These are phyloP conservation scores for Stegastes partitus DNA, from an alignment of 2,113 vertebrate species.

Conservation along the genomic window DNA sequence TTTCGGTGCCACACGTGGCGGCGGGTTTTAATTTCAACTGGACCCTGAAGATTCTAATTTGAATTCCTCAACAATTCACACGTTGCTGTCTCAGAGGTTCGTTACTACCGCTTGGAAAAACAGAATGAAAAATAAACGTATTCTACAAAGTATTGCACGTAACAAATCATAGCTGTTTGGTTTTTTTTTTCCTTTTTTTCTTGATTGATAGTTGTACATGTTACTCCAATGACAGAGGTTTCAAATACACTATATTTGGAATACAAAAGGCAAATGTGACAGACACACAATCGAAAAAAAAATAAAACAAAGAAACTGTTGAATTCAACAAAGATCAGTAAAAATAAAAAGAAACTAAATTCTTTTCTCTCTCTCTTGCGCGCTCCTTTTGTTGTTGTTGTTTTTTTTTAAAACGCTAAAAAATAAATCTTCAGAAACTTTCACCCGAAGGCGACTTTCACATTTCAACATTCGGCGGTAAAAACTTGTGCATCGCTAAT, in stretches of 20 bases:
- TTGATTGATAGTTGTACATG: constrained; percentile 75
- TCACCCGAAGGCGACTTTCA: constrained; percentile 64
- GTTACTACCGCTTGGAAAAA: constrained; percentile 50
- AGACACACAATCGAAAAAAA: constrained; percentile 70
- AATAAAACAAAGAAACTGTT: constrained; percentile 55
- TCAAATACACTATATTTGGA: constrained; percentile 77
- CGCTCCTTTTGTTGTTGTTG: background rate
- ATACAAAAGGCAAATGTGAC: constrained; percentile 84
- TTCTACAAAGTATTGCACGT: constrained; percentile 85
- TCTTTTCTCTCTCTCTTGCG: too few relatives aligned
- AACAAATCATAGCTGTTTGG: constrained; percentile 67
- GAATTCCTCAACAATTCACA: constrained; percentile 47
- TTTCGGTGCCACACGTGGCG: constrained; percentile 45
- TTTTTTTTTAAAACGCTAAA: constrained; percentile 44
- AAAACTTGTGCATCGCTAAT: constrained; percentile 72
- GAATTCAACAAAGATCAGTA: constrained; percentile 45
- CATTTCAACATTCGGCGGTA: constrained; percentile 69
- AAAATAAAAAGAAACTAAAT: constrained; percentile 38
- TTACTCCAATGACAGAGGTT: constrained; percentile 66
- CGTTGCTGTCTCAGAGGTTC: constrained; percentile 21
- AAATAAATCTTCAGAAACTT: constrained; percentile 75
- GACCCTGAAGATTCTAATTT: constrained; percentile 62
- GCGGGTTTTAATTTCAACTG: constrained; percentile 35
- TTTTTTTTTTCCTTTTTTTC: constrained; percentile 50
- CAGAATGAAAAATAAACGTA: constrained; percentile 69